phyloP scores from a whole-genome alignment of 2,113 vertebrate species.

The Phaetusa simplex region DNA sequence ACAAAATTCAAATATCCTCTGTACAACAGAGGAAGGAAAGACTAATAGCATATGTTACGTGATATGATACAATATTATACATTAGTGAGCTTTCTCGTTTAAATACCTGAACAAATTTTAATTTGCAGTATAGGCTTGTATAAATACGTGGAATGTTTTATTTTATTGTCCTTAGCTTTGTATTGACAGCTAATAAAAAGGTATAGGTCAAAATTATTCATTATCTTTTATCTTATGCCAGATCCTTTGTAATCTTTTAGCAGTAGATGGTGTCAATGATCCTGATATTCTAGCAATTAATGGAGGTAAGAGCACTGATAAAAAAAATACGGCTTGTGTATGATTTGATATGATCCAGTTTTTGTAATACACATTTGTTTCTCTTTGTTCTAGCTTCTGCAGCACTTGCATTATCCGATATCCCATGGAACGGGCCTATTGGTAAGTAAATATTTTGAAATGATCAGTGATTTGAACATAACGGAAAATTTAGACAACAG shows the following conservation, averaged over 20 bases:
- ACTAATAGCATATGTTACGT: not conserved
- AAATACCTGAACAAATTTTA: not conserved
- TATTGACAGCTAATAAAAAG: not conserved
- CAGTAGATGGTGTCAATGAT: constrained; percentile 93
- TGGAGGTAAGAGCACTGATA: constrained; percentile 82
- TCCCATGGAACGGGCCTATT: constrained; percentile 95
- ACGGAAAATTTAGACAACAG: not conserved
- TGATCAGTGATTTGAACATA: not conserved
- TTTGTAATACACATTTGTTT: not conserved
- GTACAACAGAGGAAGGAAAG: not conserved
- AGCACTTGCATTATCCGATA: constrained; percentile 93
- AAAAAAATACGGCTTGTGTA: not conserved
- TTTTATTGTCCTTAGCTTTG: not conserved
- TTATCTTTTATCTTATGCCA: constrained; percentile 68
- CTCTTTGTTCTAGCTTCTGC: constrained; percentile 82
- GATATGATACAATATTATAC: fast-evolving
- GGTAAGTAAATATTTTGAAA: constrained; percentile 76
- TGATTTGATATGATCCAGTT: not conserved
- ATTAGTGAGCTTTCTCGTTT: not conserved
- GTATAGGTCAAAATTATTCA: constrained; percentile 33
- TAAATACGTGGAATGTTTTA: not conserved
- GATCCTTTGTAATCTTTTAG: constrained; percentile 95
- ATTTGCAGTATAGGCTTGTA: not conserved
- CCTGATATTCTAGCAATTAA: constrained; percentile 96
- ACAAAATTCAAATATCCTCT: not conserved